These are phyloP conservation scores for Ptilonorhynchus violaceus DNA, from an alignment of 2,113 vertebrate species.

Conservation along the genomic window DNA sequence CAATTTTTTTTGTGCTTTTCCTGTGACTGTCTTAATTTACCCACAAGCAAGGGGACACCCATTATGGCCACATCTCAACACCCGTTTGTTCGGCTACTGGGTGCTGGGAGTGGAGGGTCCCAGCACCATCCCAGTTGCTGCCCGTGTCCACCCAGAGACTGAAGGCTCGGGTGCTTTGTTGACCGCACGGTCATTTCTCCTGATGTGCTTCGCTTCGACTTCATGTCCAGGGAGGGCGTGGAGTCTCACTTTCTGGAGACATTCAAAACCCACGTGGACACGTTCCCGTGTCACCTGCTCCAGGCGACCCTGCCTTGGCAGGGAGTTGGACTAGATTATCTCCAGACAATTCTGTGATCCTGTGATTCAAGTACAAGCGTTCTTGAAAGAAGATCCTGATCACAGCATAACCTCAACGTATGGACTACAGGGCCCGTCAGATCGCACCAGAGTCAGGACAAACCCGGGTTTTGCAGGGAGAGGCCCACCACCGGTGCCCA, in stretches of 20 bases:
- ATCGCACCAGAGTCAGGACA: fast-evolving
- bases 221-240: background rate
- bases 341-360: background rate
- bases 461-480: fast-evolving
- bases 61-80: fast-evolving
- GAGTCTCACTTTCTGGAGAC: background rate
- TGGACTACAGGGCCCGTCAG: fast-evolving
- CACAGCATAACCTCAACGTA: fast-evolving
- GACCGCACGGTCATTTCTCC: background rate
- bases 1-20: background rate
- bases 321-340: background rate
- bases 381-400: background rate
- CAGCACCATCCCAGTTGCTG: background rate
- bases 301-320: background rate
- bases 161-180: background rate
- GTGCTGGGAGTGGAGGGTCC: background rate
- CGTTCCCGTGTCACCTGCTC: background rate
- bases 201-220: background rate
- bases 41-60: background rate
- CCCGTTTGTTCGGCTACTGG: fast-evolving
- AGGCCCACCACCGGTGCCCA: fast-evolving
- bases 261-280: background rate
- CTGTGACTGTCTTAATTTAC: background rate
- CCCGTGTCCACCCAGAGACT: fast-evolving
- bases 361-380: background rate